Percentiles rank a stretch among this genome's conserved stretches.
phyloP scores from a whole-genome alignment of 2,888 invertebrate genomes.

The Phengaris alcon region DNA sequence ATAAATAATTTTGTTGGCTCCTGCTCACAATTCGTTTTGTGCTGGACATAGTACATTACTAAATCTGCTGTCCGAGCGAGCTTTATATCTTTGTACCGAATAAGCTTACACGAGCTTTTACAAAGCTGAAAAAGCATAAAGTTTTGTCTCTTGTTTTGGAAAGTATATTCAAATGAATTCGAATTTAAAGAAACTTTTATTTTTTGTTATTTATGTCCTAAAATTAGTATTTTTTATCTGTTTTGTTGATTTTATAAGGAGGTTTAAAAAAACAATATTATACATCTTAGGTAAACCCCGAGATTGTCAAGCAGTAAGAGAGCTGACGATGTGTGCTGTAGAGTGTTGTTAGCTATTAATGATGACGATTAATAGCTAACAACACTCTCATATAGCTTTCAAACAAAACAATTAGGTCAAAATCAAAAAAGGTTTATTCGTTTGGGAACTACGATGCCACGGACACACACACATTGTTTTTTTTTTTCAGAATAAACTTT shows the following conservation, averaged over 20 bases:
- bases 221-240: background rate
- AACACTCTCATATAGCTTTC: too few relatives aligned
- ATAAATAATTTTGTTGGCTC: slow-evolving; percentile 22
- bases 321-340: too few relatives aligned
- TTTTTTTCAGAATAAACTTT: too few relatives aligned
- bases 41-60: slow-evolving; percentile 21
- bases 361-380: too few relatives aligned
- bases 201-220: background rate
- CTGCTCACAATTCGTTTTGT: slow-evolving; percentile 16
- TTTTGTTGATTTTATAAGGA: background rate
- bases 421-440: too few relatives aligned
- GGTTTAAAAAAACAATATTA: too few relatives aligned
- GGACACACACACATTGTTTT: too few relatives aligned
- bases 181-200: background rate
- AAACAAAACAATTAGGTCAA: too few relatives aligned
- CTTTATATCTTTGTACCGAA: slow-evolving; percentile 27
- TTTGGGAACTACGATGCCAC: too few relatives aligned
- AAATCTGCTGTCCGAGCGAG: slow-evolving; percentile 22
- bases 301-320: too few relatives aligned
- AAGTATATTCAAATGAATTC: background rate
- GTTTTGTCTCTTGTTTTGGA: background rate
- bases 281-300: too few relatives aligned
- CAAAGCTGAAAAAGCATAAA: background rate
- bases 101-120: slow-evolving; percentile 28
- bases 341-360: too few relatives aligned